These are phyloP conservation scores for Pantelozetes paolii DNA, from an alignment of 2,888 invertebrate species.

Conservation along the genomic window DNA sequence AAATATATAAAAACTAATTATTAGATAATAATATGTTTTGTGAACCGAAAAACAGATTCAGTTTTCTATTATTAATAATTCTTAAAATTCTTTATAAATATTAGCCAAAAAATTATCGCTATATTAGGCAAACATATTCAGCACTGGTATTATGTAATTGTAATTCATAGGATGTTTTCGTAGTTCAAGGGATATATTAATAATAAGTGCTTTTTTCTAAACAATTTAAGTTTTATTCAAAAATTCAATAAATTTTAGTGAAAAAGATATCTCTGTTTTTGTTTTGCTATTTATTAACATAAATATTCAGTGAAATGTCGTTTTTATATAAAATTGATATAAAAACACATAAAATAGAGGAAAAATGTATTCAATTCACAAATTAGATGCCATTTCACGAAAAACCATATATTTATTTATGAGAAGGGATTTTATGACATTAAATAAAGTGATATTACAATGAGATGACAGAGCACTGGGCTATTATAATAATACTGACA, in stretches of 20 bases:
- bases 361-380: neutral
- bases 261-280: neutral
- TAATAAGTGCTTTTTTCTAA: too few species aligned
- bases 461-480: neutral
- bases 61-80: too few species aligned
- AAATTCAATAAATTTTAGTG: too few species aligned
- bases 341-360: neutral
- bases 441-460: conserved; percentile 26
- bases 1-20: neutral
- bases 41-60: too few species aligned
- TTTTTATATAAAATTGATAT: neutral
- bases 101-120: too few species aligned
- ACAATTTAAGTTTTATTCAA: too few species aligned
- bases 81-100: too few species aligned
- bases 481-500: neutral
- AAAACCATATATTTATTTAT: conserved; percentile 24
- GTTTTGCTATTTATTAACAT: neutral
- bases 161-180: too few species aligned
- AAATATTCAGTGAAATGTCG: neutral
- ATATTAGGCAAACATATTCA: too few species aligned
- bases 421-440: conserved; percentile 25
- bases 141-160: too few species aligned
- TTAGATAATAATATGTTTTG: conserved; percentile 8
- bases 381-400: conserved; percentile 20
- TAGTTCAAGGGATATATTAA: too few species aligned